Evolutionary conservation across 2,797 vertebrate genomes (phyloP).

Genomic region (Enteromius fasciolatus): DNA sequence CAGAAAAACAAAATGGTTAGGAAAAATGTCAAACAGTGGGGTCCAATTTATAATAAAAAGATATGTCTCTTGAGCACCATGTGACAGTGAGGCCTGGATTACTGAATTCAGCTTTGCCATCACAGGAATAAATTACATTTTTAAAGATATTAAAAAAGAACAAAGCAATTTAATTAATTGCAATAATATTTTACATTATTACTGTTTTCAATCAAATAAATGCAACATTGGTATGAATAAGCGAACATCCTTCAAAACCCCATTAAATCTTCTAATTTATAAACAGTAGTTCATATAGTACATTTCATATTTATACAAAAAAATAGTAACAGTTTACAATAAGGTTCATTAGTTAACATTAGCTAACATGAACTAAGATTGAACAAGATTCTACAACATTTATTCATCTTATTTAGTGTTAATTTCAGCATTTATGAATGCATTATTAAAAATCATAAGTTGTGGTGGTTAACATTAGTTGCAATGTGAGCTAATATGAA

Average conservation of each 20-base stretch:
- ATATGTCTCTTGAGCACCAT: neutral
- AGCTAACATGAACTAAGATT: too few relatives aligned
- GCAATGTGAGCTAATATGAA: too few relatives aligned
- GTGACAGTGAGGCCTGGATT: neutral
- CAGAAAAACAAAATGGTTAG: constrained; percentile 57
- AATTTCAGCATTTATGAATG: too few relatives aligned
- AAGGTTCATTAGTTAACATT: too few relatives aligned
- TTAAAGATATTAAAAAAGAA: neutral
- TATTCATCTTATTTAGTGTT: too few relatives aligned
- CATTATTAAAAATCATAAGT: too few relatives aligned
- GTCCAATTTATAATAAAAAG: neutral
- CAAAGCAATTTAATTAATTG: neutral
- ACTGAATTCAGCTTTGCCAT: neutral
- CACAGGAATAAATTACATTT: neutral
- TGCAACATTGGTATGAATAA: neutral
- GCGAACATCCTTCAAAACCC: neutral
- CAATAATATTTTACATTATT: neutral
- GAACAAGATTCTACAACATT: too few relatives aligned
- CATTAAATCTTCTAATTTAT: neutral
- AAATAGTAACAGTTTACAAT: too few relatives aligned
- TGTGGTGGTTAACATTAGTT: too few relatives aligned
- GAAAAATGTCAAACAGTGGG: constrained; percentile 4
- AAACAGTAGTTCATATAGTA: neutral
- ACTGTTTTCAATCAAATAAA: neutral
- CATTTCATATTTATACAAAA: neutral